Base-by-base conservation (phyloP, 2,797 vertebrate species). In the Apodemus agrarius region DNA sequence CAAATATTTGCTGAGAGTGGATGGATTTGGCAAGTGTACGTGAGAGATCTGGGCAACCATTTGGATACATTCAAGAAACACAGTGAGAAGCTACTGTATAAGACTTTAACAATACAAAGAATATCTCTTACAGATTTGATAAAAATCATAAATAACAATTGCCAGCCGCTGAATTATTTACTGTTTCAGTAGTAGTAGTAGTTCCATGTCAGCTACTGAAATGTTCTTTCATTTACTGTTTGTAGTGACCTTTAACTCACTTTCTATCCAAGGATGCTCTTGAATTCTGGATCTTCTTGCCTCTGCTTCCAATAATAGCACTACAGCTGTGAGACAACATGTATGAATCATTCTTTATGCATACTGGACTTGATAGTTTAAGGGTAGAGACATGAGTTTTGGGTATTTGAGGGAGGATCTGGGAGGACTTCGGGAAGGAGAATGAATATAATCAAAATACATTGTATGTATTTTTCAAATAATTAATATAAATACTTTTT, bases 81-180 rank as follows among this genome's bases (percentile, higher is more conserved):
- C 57, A 43, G 76, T 12, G 12, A 10, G 29, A 54, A 34, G 12
- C 46, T 65, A 82, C 9, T 59, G 10, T 34, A 81, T 0, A 90
- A 87, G 29, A 65, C 22, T 49, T 69, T 93, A 81, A 57, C 61
- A 94, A 76, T 21, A 8, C 78, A 6, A 91, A 91, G 3, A 82
- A 29, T 43, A 14, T 1, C 63, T 75, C 67, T 83, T 93, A 63
- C 52, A 91, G 6, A 88, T 19, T 81, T 61, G 17, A 52, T 67
- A 13, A 79, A 88, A 89, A 52, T 79, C 10, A 75, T 7, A n/a
- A 93, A 40, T 14, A 37, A 7, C 11, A 59, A 79, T 59, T 74
- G 17, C 89, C 16, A 95, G 79, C 49, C 92, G 54, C 57, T 88
- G 46, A 69, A 76, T 72, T 82, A 75, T 85, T 83, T 29, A 76